Conservation (phyloP, 1,140 invertebrate species). For the Neocloeon triangulifer region DNA sequence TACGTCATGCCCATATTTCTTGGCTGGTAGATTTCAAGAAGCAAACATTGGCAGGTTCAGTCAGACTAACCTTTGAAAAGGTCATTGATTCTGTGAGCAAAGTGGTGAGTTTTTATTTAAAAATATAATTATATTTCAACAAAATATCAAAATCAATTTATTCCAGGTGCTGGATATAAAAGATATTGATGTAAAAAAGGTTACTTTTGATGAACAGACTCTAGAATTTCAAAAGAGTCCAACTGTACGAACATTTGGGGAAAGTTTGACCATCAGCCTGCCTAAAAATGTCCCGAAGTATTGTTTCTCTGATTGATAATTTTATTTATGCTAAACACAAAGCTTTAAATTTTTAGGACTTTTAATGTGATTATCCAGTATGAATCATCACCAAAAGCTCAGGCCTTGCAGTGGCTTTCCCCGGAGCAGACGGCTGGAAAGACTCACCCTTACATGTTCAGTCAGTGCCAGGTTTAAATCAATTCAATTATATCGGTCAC, state of each 20-base stretch:
- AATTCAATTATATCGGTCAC: neutral
- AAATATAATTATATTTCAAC: too few relatives aligned
- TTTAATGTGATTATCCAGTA: constrained; percentile 46
- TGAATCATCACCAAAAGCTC: constrained; percentile 43
- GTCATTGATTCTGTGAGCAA: constrained; percentile 1
- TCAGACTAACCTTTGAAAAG: constrained; percentile 3
- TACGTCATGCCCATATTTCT: too few relatives aligned
- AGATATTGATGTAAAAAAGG: too few relatives aligned
- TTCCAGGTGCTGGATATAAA: too few relatives aligned
- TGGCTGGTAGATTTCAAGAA: too few relatives aligned
- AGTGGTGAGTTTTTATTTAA: neutral
- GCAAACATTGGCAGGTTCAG: neutral
- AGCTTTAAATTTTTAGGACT: constrained; percentile 25
- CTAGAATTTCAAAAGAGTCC: too few relatives aligned
- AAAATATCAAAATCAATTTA: too few relatives aligned
- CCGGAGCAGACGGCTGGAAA: constrained; percentile 73
- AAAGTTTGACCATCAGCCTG: too few relatives aligned
- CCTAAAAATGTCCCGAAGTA: too few relatives aligned
- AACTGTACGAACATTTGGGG: too few relatives aligned
- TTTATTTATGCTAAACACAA: too few relatives aligned
- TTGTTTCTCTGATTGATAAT: neutral
- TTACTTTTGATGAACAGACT: too few relatives aligned
- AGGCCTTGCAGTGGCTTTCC: constrained; percentile 73
- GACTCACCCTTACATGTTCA: constrained; percentile 73
- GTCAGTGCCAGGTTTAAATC: constrained; percentile 58